Conservation (phyloP, 2,888 invertebrate genomes). For the Andrena trimmerana region DNA sequence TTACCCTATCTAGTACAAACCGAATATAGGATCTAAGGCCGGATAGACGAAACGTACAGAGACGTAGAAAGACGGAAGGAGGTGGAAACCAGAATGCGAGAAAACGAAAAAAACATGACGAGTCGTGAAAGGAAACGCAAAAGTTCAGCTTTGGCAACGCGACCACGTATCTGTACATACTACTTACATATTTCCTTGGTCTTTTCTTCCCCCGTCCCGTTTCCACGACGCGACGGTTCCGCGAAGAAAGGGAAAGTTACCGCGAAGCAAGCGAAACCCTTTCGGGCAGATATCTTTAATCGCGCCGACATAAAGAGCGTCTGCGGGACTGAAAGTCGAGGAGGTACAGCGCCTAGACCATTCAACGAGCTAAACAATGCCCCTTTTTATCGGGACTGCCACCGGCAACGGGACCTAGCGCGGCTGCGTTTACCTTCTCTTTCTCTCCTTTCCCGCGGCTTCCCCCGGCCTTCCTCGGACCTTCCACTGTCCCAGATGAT, state of each 20-base stretch:
- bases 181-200: slow-evolving; percentile 11
- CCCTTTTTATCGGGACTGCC: slow-evolving; percentile 33
- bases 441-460: background rate
- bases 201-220: background rate
- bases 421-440: background rate
- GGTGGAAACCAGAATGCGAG: too few relatives aligned
- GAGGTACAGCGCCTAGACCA: slow-evolving; percentile 34
- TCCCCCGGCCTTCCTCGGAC: background rate
- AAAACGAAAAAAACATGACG: too few relatives aligned
- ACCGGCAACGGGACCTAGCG: background rate
- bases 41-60: too few relatives aligned
- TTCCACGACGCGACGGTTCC: background rate
- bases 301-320: slow-evolving; percentile 59
- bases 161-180: too few relatives aligned
- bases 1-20: too few relatives aligned
- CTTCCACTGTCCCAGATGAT: background rate
- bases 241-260: slow-evolving; percentile 34
- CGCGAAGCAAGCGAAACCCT: slow-evolving; percentile 34
- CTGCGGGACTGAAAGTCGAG: slow-evolving; percentile 49
- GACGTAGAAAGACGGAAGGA: too few relatives aligned
- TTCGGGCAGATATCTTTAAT: slow-evolving; percentile 64
- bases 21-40: too few relatives aligned
- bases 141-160: too few relatives aligned
- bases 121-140: too few relatives aligned
- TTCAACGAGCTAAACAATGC: slow-evolving; percentile 48